These are phyloP conservation scores for Heliconius melpomene DNA, from an alignment of 1,140 invertebrate genomes.

Conservation along the genomic window DNA sequence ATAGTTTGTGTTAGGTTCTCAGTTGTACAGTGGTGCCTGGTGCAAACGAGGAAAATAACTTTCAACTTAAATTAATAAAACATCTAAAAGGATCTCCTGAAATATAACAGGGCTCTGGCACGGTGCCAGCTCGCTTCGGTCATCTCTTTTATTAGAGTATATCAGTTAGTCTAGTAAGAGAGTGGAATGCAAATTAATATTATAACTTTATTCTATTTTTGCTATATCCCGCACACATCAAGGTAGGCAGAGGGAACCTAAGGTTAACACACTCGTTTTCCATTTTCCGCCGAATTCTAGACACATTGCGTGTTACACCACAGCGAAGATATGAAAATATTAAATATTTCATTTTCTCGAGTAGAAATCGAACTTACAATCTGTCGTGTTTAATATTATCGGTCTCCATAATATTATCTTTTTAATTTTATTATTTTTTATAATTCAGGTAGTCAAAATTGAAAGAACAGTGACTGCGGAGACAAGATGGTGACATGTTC, in stretches of 20 bases:
- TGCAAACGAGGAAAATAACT: conserved; percentile 54
- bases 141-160: conserved; percentile 65
- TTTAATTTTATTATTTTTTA: neutral
- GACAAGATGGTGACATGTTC: neutral
- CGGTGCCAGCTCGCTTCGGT: conserved; percentile 57
- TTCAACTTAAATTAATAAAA: conserved; percentile 76
- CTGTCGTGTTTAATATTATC: too few species aligned
- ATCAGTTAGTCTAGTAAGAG: conserved; percentile 41
- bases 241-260: too few species aligned
- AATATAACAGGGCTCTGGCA: conserved; percentile 68
- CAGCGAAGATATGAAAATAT: too few species aligned
- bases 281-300: too few species aligned
- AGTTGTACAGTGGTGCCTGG: neutral
- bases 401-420: neutral
- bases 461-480: neutral
- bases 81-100: conserved; percentile 72
- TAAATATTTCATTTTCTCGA: too few species aligned
- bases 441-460: neutral
- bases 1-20: conserved; percentile 11
- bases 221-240: too few species aligned
- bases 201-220: conserved; percentile 18
- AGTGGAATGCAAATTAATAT: conserved; percentile 47
- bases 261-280: too few species aligned
- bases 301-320: too few species aligned
- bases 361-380: too few species aligned